These are phyloP conservation scores for Drosophila acutilabella DNA, from an alignment of 2,888 invertebrate species.

Conservation along the genomic window DNA sequence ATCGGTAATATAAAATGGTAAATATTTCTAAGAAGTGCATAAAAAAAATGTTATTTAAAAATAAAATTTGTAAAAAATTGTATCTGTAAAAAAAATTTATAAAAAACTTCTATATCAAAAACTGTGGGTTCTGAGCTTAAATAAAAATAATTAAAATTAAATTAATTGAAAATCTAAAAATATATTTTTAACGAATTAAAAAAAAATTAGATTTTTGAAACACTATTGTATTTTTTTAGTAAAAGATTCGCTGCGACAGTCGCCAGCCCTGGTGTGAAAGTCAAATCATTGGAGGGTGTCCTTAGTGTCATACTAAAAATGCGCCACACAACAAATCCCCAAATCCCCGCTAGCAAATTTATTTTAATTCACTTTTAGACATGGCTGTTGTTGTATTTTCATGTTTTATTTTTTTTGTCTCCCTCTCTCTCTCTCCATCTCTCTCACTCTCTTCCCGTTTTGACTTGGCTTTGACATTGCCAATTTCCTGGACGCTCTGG, in stretches of 20 bases:
- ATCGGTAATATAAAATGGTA: background rate
- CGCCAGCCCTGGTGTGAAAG: conserved; percentile 58
- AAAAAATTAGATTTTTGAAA: too few species aligned
- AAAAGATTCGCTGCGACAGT: conserved; percentile 15
- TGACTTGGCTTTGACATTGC: conserved; percentile 66
- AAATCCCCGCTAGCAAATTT: conserved; percentile 80
- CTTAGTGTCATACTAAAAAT: conserved; percentile 68
- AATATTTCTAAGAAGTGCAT: too few species aligned
- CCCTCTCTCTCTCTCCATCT: background rate
- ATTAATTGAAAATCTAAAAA: too few species aligned
- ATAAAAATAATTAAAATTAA: too few species aligned
- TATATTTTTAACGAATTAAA: too few species aligned
- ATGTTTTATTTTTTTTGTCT: background rate
- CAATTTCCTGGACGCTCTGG: conserved; percentile 66
- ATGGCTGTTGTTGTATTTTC: conserved; percentile 40
- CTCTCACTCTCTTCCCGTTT: background rate
- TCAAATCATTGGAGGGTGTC: conserved; percentile 50
- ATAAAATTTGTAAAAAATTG: too few species aligned
- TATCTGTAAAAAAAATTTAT: too few species aligned
- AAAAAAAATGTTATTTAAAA: too few species aligned
- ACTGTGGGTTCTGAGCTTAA: too few species aligned
- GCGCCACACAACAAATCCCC: conserved; percentile 79
- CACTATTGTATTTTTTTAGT: background rate
- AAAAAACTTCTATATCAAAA: too few species aligned
- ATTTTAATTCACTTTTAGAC: conserved; percentile 80